Evolutionary conservation across 2,113 vertebrate genomes (phyloP).

Genomic region (Pedionomus torquatus): DNA sequence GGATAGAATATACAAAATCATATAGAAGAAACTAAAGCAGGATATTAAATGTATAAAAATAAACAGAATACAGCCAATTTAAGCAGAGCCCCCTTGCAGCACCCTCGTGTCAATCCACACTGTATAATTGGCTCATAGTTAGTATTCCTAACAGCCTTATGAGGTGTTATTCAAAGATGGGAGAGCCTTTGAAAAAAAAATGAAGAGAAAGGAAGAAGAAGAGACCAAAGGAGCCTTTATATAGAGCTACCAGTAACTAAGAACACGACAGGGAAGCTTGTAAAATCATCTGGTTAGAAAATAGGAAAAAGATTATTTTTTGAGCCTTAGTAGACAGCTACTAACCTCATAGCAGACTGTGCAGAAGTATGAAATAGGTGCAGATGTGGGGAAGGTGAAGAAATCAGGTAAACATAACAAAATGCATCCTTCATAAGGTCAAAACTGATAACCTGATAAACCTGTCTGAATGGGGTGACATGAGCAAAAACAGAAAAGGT

Average conservation of each 20-base stretch:
- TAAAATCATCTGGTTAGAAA: constrained; percentile 9
- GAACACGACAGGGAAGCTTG: constrained; percentile 37
- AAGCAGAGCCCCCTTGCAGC: not conserved
- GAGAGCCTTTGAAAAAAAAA: constrained; percentile 8
- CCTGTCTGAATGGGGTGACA: not conserved
- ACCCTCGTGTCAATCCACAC: not conserved
- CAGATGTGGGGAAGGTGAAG: not conserved
- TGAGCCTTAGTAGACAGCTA: not conserved
- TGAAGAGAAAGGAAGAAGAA: not conserved
- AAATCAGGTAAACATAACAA: not conserved
- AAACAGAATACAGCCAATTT: constrained; percentile 24
- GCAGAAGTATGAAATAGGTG: not conserved
- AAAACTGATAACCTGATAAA: not conserved
- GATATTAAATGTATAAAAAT: constrained; percentile 19
- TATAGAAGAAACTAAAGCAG: not conserved
- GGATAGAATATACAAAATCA: not conserved
- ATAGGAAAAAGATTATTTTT: constrained; percentile 15
- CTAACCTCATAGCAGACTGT: not conserved
- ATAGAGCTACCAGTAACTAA: constrained; percentile 26
- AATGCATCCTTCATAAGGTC: not conserved
- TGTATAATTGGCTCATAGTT: constrained; percentile 36
- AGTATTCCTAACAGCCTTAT: constrained; percentile 47
- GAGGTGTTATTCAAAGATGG: constrained; percentile 47
- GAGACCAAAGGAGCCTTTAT: constrained; percentile 51
- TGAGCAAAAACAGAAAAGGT: not conserved